Base-by-base conservation (phyloP, 2,888 invertebrate species). In the Troides oblongomaculatus region DNA sequence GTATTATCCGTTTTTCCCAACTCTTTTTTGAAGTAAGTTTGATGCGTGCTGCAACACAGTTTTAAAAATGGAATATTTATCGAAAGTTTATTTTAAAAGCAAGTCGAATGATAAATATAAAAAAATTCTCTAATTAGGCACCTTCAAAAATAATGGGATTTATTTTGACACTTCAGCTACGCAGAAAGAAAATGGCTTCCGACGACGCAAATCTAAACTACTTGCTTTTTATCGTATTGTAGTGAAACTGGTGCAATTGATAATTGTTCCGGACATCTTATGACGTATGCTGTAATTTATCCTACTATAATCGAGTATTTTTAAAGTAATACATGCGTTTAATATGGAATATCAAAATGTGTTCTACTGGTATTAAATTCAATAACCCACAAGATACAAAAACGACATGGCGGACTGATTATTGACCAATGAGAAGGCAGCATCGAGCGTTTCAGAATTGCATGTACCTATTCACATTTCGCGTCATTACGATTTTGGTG, bases 341-440 rank as follows among this genome's bases (percentile, higher is more conserved):
- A 60, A 53, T 43, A 64, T 60, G 25, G 17, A 36, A 39, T 61
- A 50, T 23, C 4, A 53, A 14, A 57, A 60, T 58, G 46, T 23
- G 58, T 72, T 71, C 66, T 68, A 74, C 73, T 73, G 72, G 72
- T 70, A 75, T 73, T 79, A 82, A 85, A 87, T 84, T 86, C 81
- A 84, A 81, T 87, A 85, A 78, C 79, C 76, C 79, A 81, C 81
- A 82, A 84, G 79, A 82, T 83, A 86, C 80, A 85, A 90, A 90
- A 89, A 86, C 91, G 91, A 92, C 91, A 96, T 96, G 95, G 95
- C 95, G 95, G 95, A 93, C 87, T 85, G 84, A 75, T 84, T 86
- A 90, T 92, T 92, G 92, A 93, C 96, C 96, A 96, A 96, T 96
- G 93, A 93, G 93, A 94, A 91, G 88, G 90, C 90, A 93, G 93